Evolutionary conservation across 2,888 invertebrate species (phyloP), one percentile per base, ranked within the genome.

Genomic region (Hydraecia micacea): DNA sequence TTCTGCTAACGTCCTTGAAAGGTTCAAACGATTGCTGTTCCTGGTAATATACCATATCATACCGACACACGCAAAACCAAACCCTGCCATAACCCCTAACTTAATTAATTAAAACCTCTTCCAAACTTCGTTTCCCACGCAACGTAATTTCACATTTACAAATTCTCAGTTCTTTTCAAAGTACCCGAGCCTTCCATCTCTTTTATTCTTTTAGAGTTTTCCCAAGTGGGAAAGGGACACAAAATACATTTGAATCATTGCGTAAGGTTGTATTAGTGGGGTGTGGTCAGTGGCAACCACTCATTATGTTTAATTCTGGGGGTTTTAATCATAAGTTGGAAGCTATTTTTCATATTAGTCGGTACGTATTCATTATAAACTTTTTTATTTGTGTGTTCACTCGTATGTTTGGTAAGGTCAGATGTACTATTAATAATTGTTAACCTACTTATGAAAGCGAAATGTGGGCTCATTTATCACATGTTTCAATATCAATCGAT

Each of bases 221-320:
- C 25, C 32, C 62, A 76, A 52, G 90, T 75, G 73, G 79, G 89
- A 95, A 86, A 90, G 92, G 89, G 92, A 93, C 86, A 91, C 87
- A 90, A 86, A 84, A 89, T 90, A 84, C 83, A 93, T 95, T 94
- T 94, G 91, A 92, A 92, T 93, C 89, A 90, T 93, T 92, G 91
- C 91, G 89, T 86, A 93, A 92, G 92, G 91, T 90, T 78, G 91
- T 92, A 94, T 94, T 95, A 94, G 93, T 87, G 89, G 94, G 96
- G 96, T 93, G 96, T 95, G 94, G 94, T 92, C 83, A 88, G 83
- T 86, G 86, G 91, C 90, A 96, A 93, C 96, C 93, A 88, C 93
- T 96, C 91, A 96, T 96, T 96, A 96, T 93, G 91, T 93, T 90
- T 93, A 93, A 94, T 95, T 94, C 91, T 90, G 88, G 90, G 92